Evolutionary conservation across 2,797 vertebrate species (phyloP), one percentile per base, ranked within the genome.

Genomic region (Yasuhikotakia modesta): DNA sequence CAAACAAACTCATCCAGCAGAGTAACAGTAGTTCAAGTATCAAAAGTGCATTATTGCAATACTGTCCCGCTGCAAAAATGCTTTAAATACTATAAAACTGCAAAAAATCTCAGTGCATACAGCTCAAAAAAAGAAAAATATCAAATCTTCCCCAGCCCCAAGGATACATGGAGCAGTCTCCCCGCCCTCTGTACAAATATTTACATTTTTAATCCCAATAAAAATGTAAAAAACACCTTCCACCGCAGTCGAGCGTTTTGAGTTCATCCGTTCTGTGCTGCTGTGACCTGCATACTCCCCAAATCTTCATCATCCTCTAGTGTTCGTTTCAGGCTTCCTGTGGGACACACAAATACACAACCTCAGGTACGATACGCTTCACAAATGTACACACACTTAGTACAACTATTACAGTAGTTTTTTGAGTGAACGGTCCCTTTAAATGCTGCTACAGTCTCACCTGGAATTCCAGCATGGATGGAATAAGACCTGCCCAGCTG

Each of bases 21-120:
- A 89, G 60, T 63, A 84, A 85, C 60, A 84, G 76, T 79, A 91
- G 91, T 97, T 97, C 96, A 98, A 97, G 97, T 98, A 98, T 98
- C 89, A 96, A 96, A 97, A 97, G 95, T 96, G 95, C 96, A 95
- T 98, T 96, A 96, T 98, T 99, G 96, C 97, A 99, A 95, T 97
- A 98, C 96, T 96, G 97, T 97, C 96, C 97, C 94, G 95, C 95
- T 96, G 94, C 94, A 95, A 96, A 43, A 96, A 96, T 93, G 94
- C 93, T 96, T 96, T 95, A 95, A 96, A 96, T 95, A 96, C 93
- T 95, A 94, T 95, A 98, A 96, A 97, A 98, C 92, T 95, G 94
- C 95, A 94, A 95, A 96, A 95, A 93, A 87, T 87, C 87, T 90
- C 92, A 93, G 91, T 93, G 93, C 92, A 93, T 93, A 88, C 84